Percentiles rank a stretch among this genome's conserved stretches.
phyloP scores from a whole-genome alignment of 2,888 invertebrate genomes.

The Ormyrus rosae region DNA sequence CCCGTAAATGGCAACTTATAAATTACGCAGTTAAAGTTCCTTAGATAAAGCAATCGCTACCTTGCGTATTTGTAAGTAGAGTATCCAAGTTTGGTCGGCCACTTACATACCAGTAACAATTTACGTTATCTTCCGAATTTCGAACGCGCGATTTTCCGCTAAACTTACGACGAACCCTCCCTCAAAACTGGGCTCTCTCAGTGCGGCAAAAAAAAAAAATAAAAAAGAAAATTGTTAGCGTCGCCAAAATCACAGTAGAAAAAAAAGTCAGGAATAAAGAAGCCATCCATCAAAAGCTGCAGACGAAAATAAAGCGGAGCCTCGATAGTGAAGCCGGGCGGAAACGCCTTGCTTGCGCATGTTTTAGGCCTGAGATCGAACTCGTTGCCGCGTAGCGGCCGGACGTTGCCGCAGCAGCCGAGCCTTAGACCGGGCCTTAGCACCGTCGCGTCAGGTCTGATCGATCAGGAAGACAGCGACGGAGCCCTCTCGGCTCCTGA shows the following conservation, averaged over 20 bases:
- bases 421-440: slow-evolving; percentile 71
- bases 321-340: slow-evolving; percentile 44
- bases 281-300: neutral
- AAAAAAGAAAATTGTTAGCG: neutral
- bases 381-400: slow-evolving; percentile 75
- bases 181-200: neutral
- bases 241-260: neutral
- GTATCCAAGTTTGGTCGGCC: too few species aligned
- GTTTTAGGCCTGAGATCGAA: slow-evolving; percentile 71
- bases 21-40: too few species aligned
- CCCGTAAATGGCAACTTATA: too few species aligned
- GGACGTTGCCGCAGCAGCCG: slow-evolving; percentile 73
- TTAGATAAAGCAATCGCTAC: too few species aligned
- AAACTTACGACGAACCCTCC: too few species aligned
- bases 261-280: neutral
- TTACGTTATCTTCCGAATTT: too few species aligned
- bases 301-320: neutral
- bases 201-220: slow-evolving; percentile 5
- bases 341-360: slow-evolving; percentile 48
- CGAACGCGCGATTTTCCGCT: too few species aligned
- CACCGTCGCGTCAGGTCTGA: slow-evolving; percentile 73
- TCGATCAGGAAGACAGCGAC: slow-evolving; percentile 85
- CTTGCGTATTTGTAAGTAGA: too few species aligned
- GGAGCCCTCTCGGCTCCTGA: slow-evolving; percentile 89
- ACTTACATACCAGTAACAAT: too few species aligned